Base-by-base conservation (phyloP, 1,140 invertebrate genomes). In the Bombus waltoni region DNA sequence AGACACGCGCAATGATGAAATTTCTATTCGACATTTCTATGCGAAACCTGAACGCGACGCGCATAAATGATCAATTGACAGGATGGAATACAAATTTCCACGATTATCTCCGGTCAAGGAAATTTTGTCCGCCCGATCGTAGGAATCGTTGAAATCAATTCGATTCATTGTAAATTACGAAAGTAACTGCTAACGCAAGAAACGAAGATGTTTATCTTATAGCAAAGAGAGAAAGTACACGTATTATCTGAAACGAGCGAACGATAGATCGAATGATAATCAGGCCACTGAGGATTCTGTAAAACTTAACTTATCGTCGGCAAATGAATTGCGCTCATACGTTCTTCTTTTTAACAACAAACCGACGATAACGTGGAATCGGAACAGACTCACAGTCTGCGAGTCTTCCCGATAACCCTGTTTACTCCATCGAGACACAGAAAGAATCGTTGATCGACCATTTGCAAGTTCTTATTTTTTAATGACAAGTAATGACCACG, bases 371-470 rank as follows among this genome's bases (percentile, higher is more conserved):
- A 88, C 11, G n/a, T 22, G 18, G 42, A 28, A n/a, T 44, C 28
- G 35, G 76, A 28, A 77, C 62, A 80, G 76, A 89, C 84, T 66
- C 72, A 2, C n/a, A 40, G 84, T 89, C 84, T 89, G 66, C 70
- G 15, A 71, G 40, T 62, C 40, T 83, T n/a, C 28, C n/a, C 44
- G 87, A 89, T 89, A 89, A 89, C 72, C 75, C 71, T 89, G 83
- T 83, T 83, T 87, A 68, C 66, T 15, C 42, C 11, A 57, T 18
- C 11, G 5, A 28, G 28, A 32, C 62, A 22, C 44, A n/a, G 25
- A 72, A 57, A 35, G 66, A 74, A 59, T 22, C 68, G 28, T n/a
- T 83, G 59, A n/a, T 70, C 28, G 57, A 77, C 35, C 28, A 75
- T 22, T 57, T 44, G 2, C 13, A 2, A 75, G 11, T 22, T 25